These are phyloP conservation scores for Vimba vimba DNA, from an alignment of 2,113 vertebrate species.

Conservation along the genomic window DNA sequence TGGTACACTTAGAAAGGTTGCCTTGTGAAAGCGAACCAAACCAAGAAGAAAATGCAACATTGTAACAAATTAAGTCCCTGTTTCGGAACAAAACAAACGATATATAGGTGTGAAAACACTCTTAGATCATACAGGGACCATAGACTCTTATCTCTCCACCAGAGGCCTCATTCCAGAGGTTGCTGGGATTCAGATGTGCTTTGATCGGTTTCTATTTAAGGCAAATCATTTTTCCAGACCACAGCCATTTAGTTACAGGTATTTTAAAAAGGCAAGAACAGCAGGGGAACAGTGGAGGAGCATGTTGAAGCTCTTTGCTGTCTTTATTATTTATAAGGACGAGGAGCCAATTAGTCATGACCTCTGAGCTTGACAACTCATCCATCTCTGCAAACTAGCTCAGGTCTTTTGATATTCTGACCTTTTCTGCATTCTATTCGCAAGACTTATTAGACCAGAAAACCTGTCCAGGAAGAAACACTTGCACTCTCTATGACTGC, in stretches of 20 bases:
- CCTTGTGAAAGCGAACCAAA: too few species aligned
- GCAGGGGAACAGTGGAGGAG: not conserved
- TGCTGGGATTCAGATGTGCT: constrained; percentile 13
- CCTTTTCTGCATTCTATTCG: not conserved
- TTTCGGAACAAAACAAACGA: too few species aligned
- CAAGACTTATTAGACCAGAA: constrained; percentile 18
- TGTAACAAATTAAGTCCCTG: too few species aligned
- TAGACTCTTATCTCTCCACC: not conserved
- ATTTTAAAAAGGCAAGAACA: constrained; percentile 3
- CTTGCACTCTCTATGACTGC: not conserved
- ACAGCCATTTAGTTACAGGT: constrained; percentile 20
- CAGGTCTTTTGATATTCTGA: constrained; percentile 12
- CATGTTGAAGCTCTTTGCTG: constrained; percentile 12
- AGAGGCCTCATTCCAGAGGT: constrained; percentile 21
- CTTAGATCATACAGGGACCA: not conserved
- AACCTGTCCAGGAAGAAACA: not conserved
- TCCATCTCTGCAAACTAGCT: not conserved
- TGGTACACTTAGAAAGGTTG: too few species aligned
- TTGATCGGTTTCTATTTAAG: constrained; percentile 35
- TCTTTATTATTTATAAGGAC: constrained; percentile 16
- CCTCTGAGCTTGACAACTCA: constrained; percentile 16
- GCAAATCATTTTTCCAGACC: not conserved
- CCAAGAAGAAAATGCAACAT: too few species aligned
- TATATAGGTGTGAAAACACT: too few species aligned
- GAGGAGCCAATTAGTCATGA: not conserved